Conservation (phyloP, 1,140 invertebrate genomes). For the Thereuonema tuberculata region DNA sequence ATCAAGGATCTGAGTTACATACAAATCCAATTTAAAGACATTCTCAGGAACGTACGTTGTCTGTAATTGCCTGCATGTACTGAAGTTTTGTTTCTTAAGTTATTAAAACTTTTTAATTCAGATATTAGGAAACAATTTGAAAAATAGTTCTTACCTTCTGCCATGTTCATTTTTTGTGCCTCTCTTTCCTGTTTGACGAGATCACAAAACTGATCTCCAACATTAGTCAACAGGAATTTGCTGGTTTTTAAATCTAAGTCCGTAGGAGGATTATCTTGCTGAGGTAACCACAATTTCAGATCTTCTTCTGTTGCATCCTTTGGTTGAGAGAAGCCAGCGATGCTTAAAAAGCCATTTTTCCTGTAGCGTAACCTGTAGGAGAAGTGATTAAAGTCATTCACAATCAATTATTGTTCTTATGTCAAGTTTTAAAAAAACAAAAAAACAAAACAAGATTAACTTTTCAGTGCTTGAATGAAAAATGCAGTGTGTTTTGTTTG, state of each 20-base stretch:
- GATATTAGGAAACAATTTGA: too few relatives aligned
- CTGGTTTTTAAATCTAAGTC: conserved; percentile 76
- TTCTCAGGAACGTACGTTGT: too few relatives aligned
- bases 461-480: too few relatives aligned
- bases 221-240: conserved; percentile 72
- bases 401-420: too few relatives aligned
- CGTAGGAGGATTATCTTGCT: conserved; percentile 42
- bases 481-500: too few relatives aligned
- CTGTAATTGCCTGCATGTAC: too few relatives aligned
- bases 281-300: conserved; percentile 68
- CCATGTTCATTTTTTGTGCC: conserved; percentile 54
- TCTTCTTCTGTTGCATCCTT: conserved; percentile 78
- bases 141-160: conserved; percentile 58
- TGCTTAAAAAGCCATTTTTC: conserved; percentile 74
- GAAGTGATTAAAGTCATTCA: conserved; percentile 6
- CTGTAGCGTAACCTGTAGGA: conserved; percentile 59
- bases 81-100: too few relatives aligned
- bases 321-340: conserved; percentile 87
- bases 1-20: too few relatives aligned
- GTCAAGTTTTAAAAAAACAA: too few relatives aligned
- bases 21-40: too few relatives aligned
- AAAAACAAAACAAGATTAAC: too few relatives aligned
- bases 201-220: conserved; percentile 93
- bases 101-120: too few relatives aligned
- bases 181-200: conserved; percentile 81